Evolutionary conservation across 1,140 invertebrate species (phyloP).

Genomic region (Eumaeus atala): DNA sequence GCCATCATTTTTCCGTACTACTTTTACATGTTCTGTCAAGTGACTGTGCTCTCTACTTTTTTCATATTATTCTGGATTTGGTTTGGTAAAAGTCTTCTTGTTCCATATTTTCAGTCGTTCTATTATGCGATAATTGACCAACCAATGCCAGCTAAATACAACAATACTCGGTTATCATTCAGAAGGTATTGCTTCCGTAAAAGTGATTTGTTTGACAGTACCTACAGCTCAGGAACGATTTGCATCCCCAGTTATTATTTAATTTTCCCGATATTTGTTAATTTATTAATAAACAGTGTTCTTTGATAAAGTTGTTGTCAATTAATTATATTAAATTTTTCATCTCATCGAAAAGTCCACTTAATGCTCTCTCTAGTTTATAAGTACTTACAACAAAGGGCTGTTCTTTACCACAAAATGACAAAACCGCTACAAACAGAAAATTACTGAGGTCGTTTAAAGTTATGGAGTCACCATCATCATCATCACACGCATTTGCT

Average conservation of each 20-base stretch:
- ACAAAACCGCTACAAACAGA: too few relatives aligned
- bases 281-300: not conserved
- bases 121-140: constrained; percentile 28
- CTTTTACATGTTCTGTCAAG: constrained; percentile 61
- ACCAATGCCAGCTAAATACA: constrained; percentile 13
- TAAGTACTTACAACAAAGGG: too few relatives aligned
- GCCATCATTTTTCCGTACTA: constrained; percentile 58
- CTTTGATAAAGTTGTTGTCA: not conserved
- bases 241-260: constrained; percentile 16
- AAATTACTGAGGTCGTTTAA: too few relatives aligned
- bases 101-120: constrained; percentile 44
- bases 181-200: constrained; percentile 58
- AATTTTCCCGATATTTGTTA: constrained; percentile 21
- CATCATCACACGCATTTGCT: too few relatives aligned
- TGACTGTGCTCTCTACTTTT: constrained; percentile 39
- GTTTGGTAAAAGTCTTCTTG: constrained; percentile 39
- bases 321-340: not conserved
- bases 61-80: constrained; percentile 45
- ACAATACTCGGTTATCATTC: constrained; percentile 37
- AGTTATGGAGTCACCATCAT: too few relatives aligned
- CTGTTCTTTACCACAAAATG: too few relatives aligned
- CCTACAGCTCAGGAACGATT: constrained; percentile 20
- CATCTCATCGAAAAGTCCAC: too few relatives aligned
- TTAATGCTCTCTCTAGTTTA: too few relatives aligned
- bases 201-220: constrained; percentile 53